phyloP scores from a whole-genome alignment of 2,888 invertebrate species.

The Ophion ventricosus region DNA sequence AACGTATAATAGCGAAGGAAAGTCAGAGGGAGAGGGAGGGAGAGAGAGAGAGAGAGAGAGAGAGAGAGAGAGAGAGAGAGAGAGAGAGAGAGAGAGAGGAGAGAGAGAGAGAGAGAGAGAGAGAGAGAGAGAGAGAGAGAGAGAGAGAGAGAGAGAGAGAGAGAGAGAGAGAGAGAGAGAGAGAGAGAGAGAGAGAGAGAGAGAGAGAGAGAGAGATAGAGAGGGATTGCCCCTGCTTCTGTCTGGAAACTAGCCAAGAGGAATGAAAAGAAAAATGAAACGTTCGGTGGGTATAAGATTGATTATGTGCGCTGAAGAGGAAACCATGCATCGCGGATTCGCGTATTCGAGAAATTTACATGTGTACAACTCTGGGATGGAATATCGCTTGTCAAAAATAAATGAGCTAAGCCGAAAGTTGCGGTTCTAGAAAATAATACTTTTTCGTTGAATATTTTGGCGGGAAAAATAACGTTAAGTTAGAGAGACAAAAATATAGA shows the following conservation, averaged over 20 bases:
- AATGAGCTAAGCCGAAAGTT: constrained; percentile 18
- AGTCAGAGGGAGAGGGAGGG: constrained; percentile 8
- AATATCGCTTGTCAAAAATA: constrained; percentile 13
- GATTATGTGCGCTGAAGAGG: constrained; percentile 45
- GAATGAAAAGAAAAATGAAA: constrained; percentile 54
- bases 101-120: constrained; percentile 16
- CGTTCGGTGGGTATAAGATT: constrained; percentile 60
- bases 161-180: constrained; percentile 11
- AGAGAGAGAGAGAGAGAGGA: constrained; percentile 8
- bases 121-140: constrained; percentile 11
- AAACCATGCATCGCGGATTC: constrained; percentile 36
- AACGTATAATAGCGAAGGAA: constrained; percentile 16
- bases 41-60: constrained; percentile 24
- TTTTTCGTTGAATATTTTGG: constrained; percentile 1
- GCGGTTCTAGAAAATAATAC: constrained; percentile 3
- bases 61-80: constrained; percentile 19
- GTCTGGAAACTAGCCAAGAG: constrained; percentile 59
- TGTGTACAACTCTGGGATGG: neutral
- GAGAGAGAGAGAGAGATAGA: constrained; percentile 8
- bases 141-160: constrained; percentile 16
- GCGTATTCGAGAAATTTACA: constrained; percentile 33
- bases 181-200: constrained; percentile 16
- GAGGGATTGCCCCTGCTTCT: constrained; percentile 12
- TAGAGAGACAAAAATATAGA: neutral
- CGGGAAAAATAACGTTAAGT: neutral